Evolutionary conservation across 1,140 invertebrate genomes (phyloP).

Genomic region (Anagrus nilaparvatae): DNA sequence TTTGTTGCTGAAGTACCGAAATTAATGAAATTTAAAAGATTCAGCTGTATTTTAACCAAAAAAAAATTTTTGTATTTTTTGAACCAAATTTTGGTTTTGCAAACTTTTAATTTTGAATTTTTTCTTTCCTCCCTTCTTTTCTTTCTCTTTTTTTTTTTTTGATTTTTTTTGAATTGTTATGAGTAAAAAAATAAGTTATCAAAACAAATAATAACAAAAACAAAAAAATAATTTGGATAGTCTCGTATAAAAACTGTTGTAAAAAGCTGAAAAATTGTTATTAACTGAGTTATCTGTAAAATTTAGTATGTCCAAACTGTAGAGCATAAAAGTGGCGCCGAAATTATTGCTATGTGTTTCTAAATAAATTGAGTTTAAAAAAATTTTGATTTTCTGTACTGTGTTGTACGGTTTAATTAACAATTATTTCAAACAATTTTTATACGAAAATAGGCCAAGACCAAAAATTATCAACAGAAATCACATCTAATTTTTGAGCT

Average conservation of each 20-base stretch:
- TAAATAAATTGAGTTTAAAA: background rate
- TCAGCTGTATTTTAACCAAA: too few species aligned
- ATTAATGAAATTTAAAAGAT: too few species aligned
- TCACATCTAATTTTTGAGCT: too few species aligned
- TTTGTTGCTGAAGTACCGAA: too few species aligned
- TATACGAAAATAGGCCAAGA: constrained; percentile 9
- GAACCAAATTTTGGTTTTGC: constrained; percentile 2
- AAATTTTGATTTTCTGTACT: background rate
- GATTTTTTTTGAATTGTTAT: constrained; percentile 20
- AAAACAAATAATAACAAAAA: constrained; percentile 12
- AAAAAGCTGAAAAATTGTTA: background rate
- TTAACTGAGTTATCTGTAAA: background rate
- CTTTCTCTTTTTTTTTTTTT: constrained; percentile 19
- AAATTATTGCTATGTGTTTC: background rate
- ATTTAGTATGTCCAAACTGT: background rate
- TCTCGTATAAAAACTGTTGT: constrained; percentile 13
- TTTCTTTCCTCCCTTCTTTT: constrained; percentile 15
- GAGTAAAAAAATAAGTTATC: constrained; percentile 19
- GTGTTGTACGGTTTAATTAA: background rate
- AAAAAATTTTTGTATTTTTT: too few species aligned
- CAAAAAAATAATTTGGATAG: constrained; percentile 8
- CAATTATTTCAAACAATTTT: too few species aligned
- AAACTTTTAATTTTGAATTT: constrained; percentile 10
- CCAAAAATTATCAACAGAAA: constrained; percentile 6
- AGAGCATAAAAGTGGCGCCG: too few species aligned